Conservation (phyloP, 2,888 invertebrate species). For the Acrobasis suavella region DNA sequence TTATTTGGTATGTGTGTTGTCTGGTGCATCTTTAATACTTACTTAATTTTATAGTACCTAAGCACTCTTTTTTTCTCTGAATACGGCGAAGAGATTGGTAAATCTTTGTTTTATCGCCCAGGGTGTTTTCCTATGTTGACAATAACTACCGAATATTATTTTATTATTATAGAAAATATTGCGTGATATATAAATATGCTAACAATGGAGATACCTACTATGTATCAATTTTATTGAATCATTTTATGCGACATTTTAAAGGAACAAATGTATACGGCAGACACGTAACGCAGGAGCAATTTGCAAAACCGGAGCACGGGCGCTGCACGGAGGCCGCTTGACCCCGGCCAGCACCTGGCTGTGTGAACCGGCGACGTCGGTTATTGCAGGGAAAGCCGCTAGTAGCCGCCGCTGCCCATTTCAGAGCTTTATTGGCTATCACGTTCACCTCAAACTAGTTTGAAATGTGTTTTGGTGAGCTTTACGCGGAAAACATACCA, state of each 20-base stretch:
- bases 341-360: constrained; percentile 55
- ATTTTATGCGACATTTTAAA: too few relatives aligned
- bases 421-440: constrained; percentile 74
- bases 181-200: too few relatives aligned
- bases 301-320: constrained; percentile 25
- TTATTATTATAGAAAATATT: too few relatives aligned
- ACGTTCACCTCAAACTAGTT: constrained; percentile 73
- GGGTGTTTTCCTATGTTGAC: too few relatives aligned
- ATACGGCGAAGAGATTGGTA: too few relatives aligned
- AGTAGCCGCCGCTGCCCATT: constrained; percentile 69
- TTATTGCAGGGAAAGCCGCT: constrained; percentile 69
- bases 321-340: constrained; percentile 39
- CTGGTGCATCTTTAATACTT: not conserved
- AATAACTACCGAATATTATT: too few relatives aligned
- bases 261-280: not conserved
- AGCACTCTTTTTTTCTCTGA: too few relatives aligned
- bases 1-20: not conserved
- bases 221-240: too few relatives aligned
- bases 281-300: constrained; percentile 7
- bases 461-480: constrained; percentile 67
- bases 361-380: constrained; percentile 53
- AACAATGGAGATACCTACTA: too few relatives aligned
- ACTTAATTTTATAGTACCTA: too few relatives aligned
- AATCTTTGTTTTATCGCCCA: too few relatives aligned
- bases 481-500: constrained; percentile 63